These are phyloP conservation scores for Pipistrellus nathusii DNA, from an alignment of 2,797 vertebrate genomes.

Conservation along the genomic window DNA sequence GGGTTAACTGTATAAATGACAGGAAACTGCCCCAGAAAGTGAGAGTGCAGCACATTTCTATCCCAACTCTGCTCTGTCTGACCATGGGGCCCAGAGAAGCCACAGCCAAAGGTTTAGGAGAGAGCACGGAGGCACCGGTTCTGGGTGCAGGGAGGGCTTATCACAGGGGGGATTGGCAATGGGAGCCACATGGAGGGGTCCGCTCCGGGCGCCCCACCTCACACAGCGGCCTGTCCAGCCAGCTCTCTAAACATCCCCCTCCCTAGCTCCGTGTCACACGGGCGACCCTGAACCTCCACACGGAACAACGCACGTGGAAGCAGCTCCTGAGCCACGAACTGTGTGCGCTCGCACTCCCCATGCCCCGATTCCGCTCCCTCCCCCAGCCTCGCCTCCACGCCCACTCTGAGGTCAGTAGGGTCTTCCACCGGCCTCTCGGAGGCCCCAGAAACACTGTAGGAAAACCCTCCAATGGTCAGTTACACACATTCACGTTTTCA, in stretches of 20 bases:
- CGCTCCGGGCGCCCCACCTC: not conserved
- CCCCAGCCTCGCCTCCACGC: too few species aligned
- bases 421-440: not conserved
- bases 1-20: not conserved
- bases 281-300: not conserved
- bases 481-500: not conserved
- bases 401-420: not conserved
- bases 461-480: not conserved
- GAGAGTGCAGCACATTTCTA: not conserved
- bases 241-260: too few species aligned
- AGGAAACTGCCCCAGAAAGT: not conserved
- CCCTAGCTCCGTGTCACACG: too few species aligned
- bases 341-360: not conserved
- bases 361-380: too few species aligned
- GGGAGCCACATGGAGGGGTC: too few species aligned
- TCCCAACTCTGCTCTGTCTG: not conserved
- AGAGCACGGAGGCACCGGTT: fast-evolving
- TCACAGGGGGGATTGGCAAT: fast-evolving
- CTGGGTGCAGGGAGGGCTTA: fast-evolving
- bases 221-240: not conserved
- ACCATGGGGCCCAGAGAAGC: not conserved
- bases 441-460: not conserved
- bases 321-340: too few species aligned
- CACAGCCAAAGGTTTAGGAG: fast-evolving
- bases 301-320: not conserved